phyloP scores from a whole-genome alignment of 1,140 invertebrate genomes.

The Macrosteles quadrilineatus region DNA sequence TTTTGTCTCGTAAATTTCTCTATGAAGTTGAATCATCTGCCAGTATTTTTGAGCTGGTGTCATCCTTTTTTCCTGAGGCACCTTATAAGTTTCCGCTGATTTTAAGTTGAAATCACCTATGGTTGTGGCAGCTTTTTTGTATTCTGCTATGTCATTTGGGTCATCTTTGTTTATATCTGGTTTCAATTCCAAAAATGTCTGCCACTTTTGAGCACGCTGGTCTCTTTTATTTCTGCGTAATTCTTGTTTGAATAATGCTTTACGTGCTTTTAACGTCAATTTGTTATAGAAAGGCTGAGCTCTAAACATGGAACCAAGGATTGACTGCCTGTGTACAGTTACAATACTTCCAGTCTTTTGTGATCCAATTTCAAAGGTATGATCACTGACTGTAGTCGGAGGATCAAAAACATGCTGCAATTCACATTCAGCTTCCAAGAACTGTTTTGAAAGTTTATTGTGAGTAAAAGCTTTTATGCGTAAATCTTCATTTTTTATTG shows the following conservation, averaged over 20 bases:
- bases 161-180: background rate
- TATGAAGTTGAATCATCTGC: background rate
- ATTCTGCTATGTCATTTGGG: background rate
- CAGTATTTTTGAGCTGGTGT: slow-evolving; percentile 16
- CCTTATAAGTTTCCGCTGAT: background rate
- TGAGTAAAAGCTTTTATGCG: slow-evolving; percentile 10
- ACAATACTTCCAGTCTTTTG: background rate
- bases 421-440: background rate
- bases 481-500: slow-evolving; percentile 13
- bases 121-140: background rate
- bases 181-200: slow-evolving; percentile 7
- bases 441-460: background rate
- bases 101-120: slow-evolving; percentile 16
- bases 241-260: background rate
- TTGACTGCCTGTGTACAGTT: background rate
- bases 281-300: background rate
- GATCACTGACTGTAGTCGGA: background rate
- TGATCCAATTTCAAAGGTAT: background rate
- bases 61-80: background rate
- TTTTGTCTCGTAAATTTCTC: background rate
- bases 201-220: background rate
- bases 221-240: background rate
- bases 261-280: background rate
- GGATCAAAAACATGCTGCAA: background rate
- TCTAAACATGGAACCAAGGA: background rate